Base-by-base conservation (phyloP, 2,888 invertebrate species). In the Oxystoma pomonae region DNA sequence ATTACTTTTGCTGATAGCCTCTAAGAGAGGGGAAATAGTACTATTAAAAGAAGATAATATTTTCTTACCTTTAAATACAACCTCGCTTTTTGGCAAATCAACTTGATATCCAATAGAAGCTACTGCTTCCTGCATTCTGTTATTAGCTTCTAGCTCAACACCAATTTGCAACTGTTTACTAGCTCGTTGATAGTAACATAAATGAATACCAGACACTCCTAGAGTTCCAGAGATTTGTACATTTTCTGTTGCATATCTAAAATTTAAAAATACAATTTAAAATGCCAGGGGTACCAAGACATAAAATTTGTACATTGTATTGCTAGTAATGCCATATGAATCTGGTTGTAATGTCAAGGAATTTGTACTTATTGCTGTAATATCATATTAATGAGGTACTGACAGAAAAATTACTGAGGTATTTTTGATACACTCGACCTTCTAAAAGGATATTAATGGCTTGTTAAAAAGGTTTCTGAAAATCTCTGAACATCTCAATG, bases 81-180 rank as follows among this genome's bases (percentile, higher is more conserved):
- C 86, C 80, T 97, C 96, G 60, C 96, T 96, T 80, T 95, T 95
- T 56, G 97, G 96, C 78, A 98, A 85, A 80, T 96, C 96, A 68
- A 94, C 88, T 82, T 98, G 96, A 82, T 98, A 98, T 12, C 92
- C 97, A 71, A 98, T 85, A 1, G 96, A 92, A 62, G 94, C 94
- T 2, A 91, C 89, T 1, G 95, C 91, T 80, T 98, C 96, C 81
- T 93, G 92, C 80, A 94, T 88, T 73, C 94, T 85, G 75, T 93
- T 86, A 77, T 93, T 96, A 3, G 96, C 92, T 81, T 98, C 97
- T 73, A 98, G 86, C 80, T 99, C 98, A 0, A 96, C 95, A 59
- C 98, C 98, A 70, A 98, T 83, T 84, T 94, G 89, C 67, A 95
- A 81, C 76, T 96, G 94, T 77, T 94, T 94, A 79, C 92, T 94